Base-by-base conservation (phyloP, 2,797 vertebrate species). In the Cercopithecus diana region DNA sequence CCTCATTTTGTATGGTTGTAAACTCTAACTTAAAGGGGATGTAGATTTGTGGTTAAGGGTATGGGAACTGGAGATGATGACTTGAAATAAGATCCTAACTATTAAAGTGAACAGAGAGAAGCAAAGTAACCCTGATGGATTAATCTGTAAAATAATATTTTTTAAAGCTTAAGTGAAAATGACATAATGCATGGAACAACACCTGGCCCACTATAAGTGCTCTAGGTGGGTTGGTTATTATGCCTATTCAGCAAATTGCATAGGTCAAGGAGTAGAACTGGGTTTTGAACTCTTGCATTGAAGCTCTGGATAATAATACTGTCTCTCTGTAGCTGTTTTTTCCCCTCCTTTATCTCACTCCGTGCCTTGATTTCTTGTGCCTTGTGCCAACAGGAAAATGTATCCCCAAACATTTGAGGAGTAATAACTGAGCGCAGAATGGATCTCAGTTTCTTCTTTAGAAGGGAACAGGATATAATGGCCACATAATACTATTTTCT, bases 21-120 rank as follows among this genome's bases (percentile, higher is more conserved):
- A 91, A 81, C 24, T 48, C n/a, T 82, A 72, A n/a, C 30, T 70
- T 84, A 45, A 81, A 92, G 36, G n/a, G 3, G 33, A 36, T 48
- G 1, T 12, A 57, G n/a, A 43, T 45, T 73, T 79, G 50, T 89
- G 41, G 43, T 39, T 50, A 50, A 79, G 33, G 61, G 14, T 4
- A 0, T 22, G 10, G 4, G 19, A 19, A 75, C 64, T 73, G 4
- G 50, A 76, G 39, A 57, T 72, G 30, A 28, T 7, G 36, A 61
- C 67, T 24, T 64, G 28, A 84, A 48, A 58, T 45, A 39, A 41
- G 67, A 43, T 73, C 79, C 80, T 52, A 61, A 22, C 24, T n/a
- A 17, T 43, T 58, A n/a, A 57, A 73, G 48, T 7, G 26, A 22
- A 73, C 39, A 67, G 14, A 41, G 28, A 81, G 17, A 55, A 77